Evolutionary conservation across 2,888 invertebrate species (phyloP).

Genomic region (Dorcus hopei): DNA sequence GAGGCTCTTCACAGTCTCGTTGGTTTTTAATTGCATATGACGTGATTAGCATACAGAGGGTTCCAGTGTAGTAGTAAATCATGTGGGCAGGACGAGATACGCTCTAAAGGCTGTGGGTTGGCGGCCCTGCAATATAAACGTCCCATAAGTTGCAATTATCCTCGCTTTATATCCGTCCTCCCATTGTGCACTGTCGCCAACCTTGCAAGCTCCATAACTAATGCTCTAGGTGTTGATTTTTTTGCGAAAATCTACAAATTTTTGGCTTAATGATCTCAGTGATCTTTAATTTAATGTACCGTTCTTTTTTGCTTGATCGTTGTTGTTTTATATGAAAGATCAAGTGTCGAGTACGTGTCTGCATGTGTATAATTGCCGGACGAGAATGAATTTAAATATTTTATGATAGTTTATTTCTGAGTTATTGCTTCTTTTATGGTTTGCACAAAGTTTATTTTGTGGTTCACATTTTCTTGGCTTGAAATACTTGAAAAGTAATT

Average conservation of each 20-base stretch:
- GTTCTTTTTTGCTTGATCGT: no score
- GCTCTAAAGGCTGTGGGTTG: constrained; percentile 35
- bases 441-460: no score
- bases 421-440: no score
- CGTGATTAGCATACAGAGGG: constrained; percentile 6
- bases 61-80: constrained; percentile 8
- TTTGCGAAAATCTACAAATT: neutral
- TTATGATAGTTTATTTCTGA: no score
- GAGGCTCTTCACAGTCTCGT: neutral
- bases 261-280: no score
- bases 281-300: no score
- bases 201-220: constrained; percentile 12
- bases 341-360: no score
- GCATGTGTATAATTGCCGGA: no score
- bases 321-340: no score
- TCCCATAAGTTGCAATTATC: constrained; percentile 50
- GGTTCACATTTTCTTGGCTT: no score
- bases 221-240: constrained; percentile 1
- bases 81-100: constrained; percentile 11
- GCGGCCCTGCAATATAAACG: constrained; percentile 44
- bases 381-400: no score
- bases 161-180: constrained; percentile 46
- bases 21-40: neutral
- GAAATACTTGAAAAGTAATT: no score
- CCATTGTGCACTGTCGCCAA: constrained; percentile 36